These are phyloP conservation scores for Pseudanteris insignis DNA, from an alignment of 2,888 invertebrate genomes.

Conservation along the genomic window DNA sequence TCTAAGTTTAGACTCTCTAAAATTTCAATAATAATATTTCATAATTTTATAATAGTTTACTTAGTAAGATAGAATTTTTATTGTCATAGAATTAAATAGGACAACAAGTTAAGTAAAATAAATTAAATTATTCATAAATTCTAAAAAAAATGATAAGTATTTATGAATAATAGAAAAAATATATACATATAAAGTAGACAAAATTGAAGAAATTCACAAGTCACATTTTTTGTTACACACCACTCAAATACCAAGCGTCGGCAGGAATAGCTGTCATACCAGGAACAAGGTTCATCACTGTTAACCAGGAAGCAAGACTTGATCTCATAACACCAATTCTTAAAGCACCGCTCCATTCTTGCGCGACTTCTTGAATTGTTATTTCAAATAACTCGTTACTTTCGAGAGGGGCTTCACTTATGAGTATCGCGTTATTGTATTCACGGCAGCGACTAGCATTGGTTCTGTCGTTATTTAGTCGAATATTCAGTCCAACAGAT, in stretches of 20 bases:
- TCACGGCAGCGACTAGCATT: conserved; percentile 73
- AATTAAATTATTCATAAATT: too few species aligned
- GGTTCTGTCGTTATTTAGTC: conserved; percentile 74
- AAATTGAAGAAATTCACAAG: too few species aligned
- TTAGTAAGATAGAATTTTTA: too few species aligned
- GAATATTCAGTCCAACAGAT: conserved; percentile 76
- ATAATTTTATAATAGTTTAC: too few species aligned
- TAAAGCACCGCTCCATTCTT: conserved; percentile 78
- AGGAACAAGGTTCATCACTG: conserved; percentile 72
- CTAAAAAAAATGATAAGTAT: too few species aligned
- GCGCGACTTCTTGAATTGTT: conserved; percentile 72
- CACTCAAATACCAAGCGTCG: conserved; percentile 77
- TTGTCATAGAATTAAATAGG: too few species aligned
- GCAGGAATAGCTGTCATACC: conserved; percentile 74
- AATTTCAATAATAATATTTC: too few species aligned
- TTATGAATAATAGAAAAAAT: too few species aligned
- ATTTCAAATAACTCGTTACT: conserved; percentile 85
- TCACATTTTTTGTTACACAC: too few species aligned
- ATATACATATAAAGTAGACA: too few species aligned
- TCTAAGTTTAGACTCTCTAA: too few species aligned
- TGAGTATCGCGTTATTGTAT: conserved; percentile 73
- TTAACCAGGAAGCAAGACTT: conserved; percentile 66
- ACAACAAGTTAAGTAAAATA: too few species aligned
- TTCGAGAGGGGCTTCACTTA: conserved; percentile 78
- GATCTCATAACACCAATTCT: conserved; percentile 82